Percentiles rank a stretch among this genome's conserved stretches.
Evolutionary conservation across 1,140 invertebrate genomes (phyloP).

Genomic region (Zophobas atratus): DNA sequence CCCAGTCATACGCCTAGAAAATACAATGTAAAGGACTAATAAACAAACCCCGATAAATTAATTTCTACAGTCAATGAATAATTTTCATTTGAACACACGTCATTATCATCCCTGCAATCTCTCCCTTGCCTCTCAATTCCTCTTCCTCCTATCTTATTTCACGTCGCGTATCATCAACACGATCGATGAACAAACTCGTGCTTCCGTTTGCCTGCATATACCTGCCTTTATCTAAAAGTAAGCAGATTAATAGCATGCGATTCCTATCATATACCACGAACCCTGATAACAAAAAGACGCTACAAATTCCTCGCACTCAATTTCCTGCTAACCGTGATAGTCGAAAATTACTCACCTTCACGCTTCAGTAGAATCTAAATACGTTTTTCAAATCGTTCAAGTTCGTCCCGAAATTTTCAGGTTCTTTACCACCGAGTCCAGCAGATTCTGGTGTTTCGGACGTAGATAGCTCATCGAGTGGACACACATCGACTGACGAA

Average conservation of each 20-base stretch:
- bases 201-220: no score
- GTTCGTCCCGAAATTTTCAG: constrained; percentile 67
- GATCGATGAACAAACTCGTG: no score
- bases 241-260: not conserved
- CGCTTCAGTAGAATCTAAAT: not conserved
- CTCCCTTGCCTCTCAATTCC: no score
- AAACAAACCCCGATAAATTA: no score
- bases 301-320: not conserved
- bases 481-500: constrained; percentile 88
- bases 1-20: no score
- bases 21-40: no score
- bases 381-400: constrained; percentile 21
- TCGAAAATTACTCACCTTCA: not conserved
- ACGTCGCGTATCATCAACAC: no score
- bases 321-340: not conserved
- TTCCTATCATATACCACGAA: not conserved
- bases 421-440: constrained; percentile 95
- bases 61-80: no score
- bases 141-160: no score
- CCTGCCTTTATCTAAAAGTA: not conserved
- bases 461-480: constrained; percentile 94
- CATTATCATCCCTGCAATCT: no score
- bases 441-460: constrained; percentile 97
- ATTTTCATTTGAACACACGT: no score
- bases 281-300: not conserved